Base-by-base conservation (phyloP, 1,140 invertebrate species). In the Asbolus verrucosus region DNA sequence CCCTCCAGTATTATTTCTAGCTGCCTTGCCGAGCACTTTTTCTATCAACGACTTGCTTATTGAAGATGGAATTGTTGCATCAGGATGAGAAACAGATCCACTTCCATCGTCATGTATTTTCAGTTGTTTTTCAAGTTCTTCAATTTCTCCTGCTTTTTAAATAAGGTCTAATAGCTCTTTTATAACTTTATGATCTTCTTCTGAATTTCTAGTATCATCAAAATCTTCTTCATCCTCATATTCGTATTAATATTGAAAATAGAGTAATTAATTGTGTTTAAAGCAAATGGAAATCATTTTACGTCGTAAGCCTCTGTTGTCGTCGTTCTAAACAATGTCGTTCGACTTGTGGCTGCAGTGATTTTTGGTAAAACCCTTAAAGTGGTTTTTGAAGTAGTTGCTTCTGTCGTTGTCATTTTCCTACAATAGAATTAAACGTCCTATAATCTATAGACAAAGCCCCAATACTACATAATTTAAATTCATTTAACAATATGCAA, bases 111-210 rank as follows among this genome's bases (percentile, higher is more conserved):
- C 87, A 46, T 88, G 84, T 2, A 86, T 74, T 18, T 86, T 82
- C 18, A 94, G 78, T 65, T 93, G 91, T 76, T 92, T 94, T 77
- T 94, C 92, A 6, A 94, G 79, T 75, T 94, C 89, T 78, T 93
- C 92, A 1, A 94, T 85, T 11, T 92, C 92, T 78, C 92, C 91
- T 67, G 92, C 89, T 88, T 94, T 94, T 78, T 91, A 93, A 38
- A 95, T 94, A 0, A 95, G 82, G 71, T 90, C 89, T 36, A 95
- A 90, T 0, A 95, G 81, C 78, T 95, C 92, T 79, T 94, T 94
- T 36, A 95, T 92, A 0, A 93, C 91, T 79, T 85, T 88, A 0
- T 92, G 92, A 82, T 94, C 92, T 82, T 94, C 91, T 77, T 92
- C 89, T 75, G 38, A 80, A 15, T 73, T 74, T 0, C 78, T 77